Evolutionary conservation across 2,797 vertebrate genomes (phyloP).

Genomic region (Sebastes hubbsi): DNA sequence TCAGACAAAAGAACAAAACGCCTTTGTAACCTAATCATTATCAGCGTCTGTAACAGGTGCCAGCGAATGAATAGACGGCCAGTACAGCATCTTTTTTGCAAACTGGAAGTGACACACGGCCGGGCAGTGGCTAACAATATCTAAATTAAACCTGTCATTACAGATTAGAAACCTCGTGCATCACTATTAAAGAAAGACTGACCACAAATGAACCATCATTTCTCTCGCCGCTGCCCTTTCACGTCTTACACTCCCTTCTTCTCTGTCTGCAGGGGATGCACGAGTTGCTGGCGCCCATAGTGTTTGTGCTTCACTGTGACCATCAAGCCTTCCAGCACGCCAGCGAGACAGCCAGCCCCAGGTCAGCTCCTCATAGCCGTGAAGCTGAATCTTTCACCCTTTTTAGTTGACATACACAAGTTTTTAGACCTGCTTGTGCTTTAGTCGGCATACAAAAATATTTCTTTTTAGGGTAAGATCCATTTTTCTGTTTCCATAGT

Average conservation of each 20-base stretch:
- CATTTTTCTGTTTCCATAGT: slow-evolving; percentile 71
- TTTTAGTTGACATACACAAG: neutral
- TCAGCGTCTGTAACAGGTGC: slow-evolving; percentile 58
- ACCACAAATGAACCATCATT: slow-evolving; percentile 57
- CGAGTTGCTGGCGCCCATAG: slow-evolving; percentile 94
- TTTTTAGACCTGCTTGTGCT: neutral
- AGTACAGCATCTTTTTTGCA: slow-evolving; percentile 55
- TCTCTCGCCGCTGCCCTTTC: slow-evolving; percentile 9
- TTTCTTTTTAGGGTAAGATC: neutral
- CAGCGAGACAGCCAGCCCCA: slow-evolving; percentile 93
- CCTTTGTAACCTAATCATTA: slow-evolving; percentile 60
- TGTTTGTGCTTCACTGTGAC: slow-evolving; percentile 97
- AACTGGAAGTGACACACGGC: slow-evolving; percentile 75
- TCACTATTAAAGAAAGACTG: slow-evolving; percentile 68
- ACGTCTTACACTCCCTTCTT: neutral
- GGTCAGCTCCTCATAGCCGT: slow-evolving; percentile 78
- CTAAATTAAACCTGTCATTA: slow-evolving; percentile 72
- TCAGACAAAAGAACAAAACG: slow-evolving; percentile 42
- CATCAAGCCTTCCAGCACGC: slow-evolving; percentile 98
- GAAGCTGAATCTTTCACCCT: neutral
- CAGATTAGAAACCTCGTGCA: slow-evolving; percentile 71
- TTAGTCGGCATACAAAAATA: neutral
- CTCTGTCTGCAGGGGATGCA: slow-evolving; percentile 91
- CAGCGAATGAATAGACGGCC: slow-evolving; percentile 43
- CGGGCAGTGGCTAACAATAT: slow-evolving; percentile 63